Evolutionary conservation across 2,113 vertebrate species (phyloP).

Genomic region (Arvicanthis niloticus): DNA sequence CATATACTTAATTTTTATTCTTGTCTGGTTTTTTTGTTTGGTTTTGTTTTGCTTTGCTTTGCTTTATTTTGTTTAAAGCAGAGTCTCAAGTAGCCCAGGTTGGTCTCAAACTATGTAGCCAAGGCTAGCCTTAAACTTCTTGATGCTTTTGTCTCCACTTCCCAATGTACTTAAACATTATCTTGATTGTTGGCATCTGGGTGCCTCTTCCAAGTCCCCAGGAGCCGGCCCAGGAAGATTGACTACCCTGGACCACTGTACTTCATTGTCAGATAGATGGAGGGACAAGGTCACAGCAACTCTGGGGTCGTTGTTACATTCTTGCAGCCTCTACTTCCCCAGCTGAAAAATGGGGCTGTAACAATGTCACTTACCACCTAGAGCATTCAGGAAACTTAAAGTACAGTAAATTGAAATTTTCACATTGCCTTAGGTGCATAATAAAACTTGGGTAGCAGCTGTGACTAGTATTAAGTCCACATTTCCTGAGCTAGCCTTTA

Average conservation of each 20-base stretch:
- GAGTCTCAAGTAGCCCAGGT: neutral
- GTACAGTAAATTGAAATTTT: neutral
- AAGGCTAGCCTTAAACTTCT: neutral
- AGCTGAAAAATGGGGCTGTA: neutral
- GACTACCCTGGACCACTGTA: neutral
- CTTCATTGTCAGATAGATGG: neutral
- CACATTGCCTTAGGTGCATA: neutral
- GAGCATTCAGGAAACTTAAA: neutral
- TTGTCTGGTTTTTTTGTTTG: neutral
- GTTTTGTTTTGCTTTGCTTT: neutral
- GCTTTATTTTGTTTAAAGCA: neutral
- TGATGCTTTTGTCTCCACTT: neutral
- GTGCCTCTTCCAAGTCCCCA: neutral
- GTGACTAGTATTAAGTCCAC: accelerated
- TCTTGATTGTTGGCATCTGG: neutral
- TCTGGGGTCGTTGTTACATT: neutral
- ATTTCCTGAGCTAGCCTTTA: constrained; percentile 17
- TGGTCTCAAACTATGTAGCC: neutral
- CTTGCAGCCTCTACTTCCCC: neutral
- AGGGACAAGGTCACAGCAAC: neutral
- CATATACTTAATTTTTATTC: neutral
- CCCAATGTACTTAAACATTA: neutral
- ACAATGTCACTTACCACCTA: neutral
- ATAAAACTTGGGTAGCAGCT: neutral
- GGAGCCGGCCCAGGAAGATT: neutral